phyloP scores from a whole-genome alignment of 1,140 invertebrate species.

The Lasioglossum albipes region DNA sequence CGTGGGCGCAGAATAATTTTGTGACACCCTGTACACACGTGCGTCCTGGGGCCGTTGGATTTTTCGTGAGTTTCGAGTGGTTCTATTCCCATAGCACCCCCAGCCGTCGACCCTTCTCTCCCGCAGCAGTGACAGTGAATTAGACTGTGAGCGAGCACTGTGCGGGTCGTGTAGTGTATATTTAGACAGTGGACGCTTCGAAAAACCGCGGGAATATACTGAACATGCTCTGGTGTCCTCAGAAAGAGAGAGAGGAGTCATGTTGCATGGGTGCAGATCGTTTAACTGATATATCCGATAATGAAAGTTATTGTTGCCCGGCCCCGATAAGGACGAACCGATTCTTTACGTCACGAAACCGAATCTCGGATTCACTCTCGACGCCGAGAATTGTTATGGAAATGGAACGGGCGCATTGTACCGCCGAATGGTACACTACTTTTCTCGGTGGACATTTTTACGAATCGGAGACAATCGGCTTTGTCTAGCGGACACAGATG shows the following conservation, averaged over 20 bases:
- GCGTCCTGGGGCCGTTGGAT: constrained; percentile 1
- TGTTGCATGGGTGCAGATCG: constrained; percentile 16
- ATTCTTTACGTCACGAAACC: neutral
- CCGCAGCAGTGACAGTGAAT: constrained; percentile 47
- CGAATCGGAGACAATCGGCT: constrained; percentile 24
- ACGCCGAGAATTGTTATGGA: constrained; percentile 25
- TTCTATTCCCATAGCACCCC: constrained; percentile 17
- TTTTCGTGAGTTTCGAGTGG: constrained; percentile 35
- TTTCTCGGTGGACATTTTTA: constrained; percentile 9
- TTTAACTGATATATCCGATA: constrained; percentile 24
- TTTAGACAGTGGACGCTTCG: constrained; percentile 26
- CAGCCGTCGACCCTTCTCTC: constrained; percentile 18
- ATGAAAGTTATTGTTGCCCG: constrained; percentile 33
- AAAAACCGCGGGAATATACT: neutral
- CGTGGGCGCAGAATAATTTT: too few relatives aligned
- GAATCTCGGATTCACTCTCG: neutral
- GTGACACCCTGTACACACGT: neutral
- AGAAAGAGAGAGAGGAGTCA: constrained; percentile 15
- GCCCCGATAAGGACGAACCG: neutral
- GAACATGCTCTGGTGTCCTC: neutral
- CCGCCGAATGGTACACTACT: too few relatives aligned
- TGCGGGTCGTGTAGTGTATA: constrained; percentile 14
- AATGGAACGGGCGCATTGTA: constrained; percentile 10
- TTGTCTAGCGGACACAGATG: constrained; percentile 2
- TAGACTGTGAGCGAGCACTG: constrained; percentile 4